Conservation (phyloP, 2,888 invertebrate species). For the Habrosyne pyritoides region DNA sequence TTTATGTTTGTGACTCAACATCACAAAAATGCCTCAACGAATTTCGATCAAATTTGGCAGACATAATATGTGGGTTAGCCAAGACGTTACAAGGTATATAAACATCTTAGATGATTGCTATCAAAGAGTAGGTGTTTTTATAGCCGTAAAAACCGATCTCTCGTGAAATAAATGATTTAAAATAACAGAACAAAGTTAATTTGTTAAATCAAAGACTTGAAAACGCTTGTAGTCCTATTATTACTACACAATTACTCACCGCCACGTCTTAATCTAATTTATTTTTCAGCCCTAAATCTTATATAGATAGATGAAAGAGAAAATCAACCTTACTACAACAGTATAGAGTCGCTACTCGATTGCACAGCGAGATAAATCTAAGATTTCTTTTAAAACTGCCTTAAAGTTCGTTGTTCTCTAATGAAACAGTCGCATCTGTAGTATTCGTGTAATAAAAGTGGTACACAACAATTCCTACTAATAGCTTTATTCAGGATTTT, state of each 20-base stretch:
- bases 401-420: slow-evolving; percentile 12
- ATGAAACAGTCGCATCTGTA: slow-evolving; percentile 32
- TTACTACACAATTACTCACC: neutral
- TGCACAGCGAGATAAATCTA: slow-evolving; percentile 7
- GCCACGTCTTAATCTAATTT: neutral
- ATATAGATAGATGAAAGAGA: neutral
- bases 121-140: no score
- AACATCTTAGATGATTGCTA: no score
- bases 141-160: neutral
- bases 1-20: no score
- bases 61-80: no score
- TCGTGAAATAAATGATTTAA: neutral
- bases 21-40: no score
- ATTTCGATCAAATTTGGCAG: no score
- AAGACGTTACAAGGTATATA: no score
- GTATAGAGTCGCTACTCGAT: neutral
- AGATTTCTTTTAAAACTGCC: slow-evolving; percentile 18
- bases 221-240: neutral
- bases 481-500: slow-evolving; percentile 26
- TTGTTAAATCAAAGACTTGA: neutral
- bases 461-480: slow-evolving; percentile 26
- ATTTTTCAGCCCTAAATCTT: neutral
- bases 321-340: neutral
- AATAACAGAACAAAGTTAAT: neutral
- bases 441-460: slow-evolving; percentile 22